Percentiles rank a stretch among this genome's conserved stretches.
These are phyloP conservation scores for Andrena flavipes DNA, from an alignment of 2,888 invertebrate species.

Conservation along the genomic window DNA sequence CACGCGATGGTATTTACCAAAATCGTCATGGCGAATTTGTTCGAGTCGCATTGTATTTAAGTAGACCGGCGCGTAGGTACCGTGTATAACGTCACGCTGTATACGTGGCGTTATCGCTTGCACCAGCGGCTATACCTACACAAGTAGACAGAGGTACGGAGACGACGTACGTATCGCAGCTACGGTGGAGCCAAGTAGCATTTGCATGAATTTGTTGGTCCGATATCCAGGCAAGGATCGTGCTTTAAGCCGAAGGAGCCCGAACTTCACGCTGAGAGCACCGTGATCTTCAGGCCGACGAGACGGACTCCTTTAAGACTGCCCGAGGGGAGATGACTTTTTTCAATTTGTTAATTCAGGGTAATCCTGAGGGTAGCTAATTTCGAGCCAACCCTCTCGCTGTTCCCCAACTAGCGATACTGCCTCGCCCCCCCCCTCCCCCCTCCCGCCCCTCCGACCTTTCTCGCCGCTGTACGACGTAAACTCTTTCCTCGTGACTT, in stretches of 20 bases:
- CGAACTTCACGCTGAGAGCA: conserved; percentile 32
- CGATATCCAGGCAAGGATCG: conserved; percentile 75
- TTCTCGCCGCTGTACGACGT: conserved; percentile 42
- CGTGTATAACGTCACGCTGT: conserved; percentile 68
- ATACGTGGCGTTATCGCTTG: conserved; percentile 71
- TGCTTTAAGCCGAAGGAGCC: conserved; percentile 72
- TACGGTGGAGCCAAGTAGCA: conserved; percentile 74
- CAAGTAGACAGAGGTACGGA: conserved; percentile 44
- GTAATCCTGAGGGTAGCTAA: conserved; percentile 82
- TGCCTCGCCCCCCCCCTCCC: conserved; percentile 29
- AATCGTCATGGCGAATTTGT: conserved; percentile 67
- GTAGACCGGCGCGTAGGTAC: conserved; percentile 64
- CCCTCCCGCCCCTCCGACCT: conserved; percentile 32
- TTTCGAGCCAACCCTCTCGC: conserved; percentile 73
- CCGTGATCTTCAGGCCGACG: conserved; percentile 31
- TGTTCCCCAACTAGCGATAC: conserved; percentile 43
- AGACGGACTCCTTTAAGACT: conserved; percentile 73
- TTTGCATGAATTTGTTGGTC: conserved; percentile 81
- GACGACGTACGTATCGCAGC: conserved; percentile 68
- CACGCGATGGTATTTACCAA: conserved; percentile 39
- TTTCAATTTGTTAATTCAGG: conserved; percentile 84
- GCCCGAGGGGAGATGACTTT: conserved; percentile 74
- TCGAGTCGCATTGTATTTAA: conserved; percentile 63
- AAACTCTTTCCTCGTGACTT: conserved; percentile 64
- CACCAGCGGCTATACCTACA: conserved; percentile 68